Evolutionary conservation across 2,797 vertebrate genomes (phyloP).

Genomic region (Ptychobarbus kaznakovi): DNA sequence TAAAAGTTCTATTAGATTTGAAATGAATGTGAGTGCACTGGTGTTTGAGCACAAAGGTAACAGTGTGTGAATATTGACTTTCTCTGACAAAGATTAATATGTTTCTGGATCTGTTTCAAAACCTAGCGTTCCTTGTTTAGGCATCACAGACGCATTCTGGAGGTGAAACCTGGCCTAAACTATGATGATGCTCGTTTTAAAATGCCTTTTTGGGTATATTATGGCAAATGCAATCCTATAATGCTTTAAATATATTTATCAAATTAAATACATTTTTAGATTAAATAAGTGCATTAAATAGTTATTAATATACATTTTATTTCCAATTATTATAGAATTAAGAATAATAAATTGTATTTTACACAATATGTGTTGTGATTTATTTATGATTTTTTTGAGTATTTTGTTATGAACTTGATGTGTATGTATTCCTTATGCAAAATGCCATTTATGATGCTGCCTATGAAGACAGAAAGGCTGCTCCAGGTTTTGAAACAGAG

Average conservation of each 20-base stretch:
- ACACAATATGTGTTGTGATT: not conserved
- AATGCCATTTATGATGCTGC: not conserved
- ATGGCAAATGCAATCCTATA: not conserved
- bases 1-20: slow-evolving; percentile 3
- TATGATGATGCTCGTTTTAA: not conserved
- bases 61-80: not conserved
- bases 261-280: not conserved
- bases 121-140: not conserved
- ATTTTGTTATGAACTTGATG: not conserved
- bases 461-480: not conserved
- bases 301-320: not conserved
- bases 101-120: not conserved
- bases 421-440: not conserved
- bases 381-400: not conserved
- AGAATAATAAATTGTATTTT: not conserved
- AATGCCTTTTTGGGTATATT: not conserved
- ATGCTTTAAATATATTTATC: not conserved
- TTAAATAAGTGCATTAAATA: not conserved
- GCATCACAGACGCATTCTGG: not conserved
- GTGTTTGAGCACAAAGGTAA: slow-evolving; percentile 1
- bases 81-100: not conserved
- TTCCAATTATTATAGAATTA: not conserved
- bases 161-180: not conserved
- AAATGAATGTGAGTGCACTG: not conserved
- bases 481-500: not conserved